These are phyloP conservation scores for Platerodrilus igneus DNA, from an alignment of 2,888 invertebrate genomes.

Conservation along the genomic window DNA sequence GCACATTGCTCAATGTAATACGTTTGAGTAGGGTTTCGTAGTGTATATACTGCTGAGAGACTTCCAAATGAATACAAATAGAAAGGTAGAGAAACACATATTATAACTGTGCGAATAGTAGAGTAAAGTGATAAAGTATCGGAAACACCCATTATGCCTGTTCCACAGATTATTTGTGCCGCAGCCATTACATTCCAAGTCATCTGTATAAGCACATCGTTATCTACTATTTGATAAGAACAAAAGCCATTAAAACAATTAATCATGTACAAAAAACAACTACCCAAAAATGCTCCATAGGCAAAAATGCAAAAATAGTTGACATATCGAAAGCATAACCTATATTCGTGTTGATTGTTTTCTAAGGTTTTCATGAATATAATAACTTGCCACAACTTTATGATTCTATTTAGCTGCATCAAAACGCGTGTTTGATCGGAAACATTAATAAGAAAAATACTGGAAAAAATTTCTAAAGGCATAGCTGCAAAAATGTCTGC, in stretches of 20 bases:
- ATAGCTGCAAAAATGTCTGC: conserved; percentile 20
- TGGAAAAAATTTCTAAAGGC: conserved; percentile 23
- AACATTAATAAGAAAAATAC: conserved; percentile 11
- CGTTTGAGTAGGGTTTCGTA: not conserved
- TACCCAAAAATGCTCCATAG: conserved; percentile 12
- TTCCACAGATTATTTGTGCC: conserved; percentile 9
- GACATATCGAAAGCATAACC: conserved; percentile 10
- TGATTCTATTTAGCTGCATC: conserved; percentile 19
- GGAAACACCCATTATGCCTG: not conserved
- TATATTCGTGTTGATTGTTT: conserved; percentile 11
- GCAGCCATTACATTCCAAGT: conserved; percentile 2
- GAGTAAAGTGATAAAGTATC: not conserved
- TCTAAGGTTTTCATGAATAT: conserved; percentile 14
- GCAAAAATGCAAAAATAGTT: conserved; percentile 12
- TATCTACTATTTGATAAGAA: not conserved
- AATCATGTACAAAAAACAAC: conserved; percentile 8
- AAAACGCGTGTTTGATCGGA: conserved; percentile 10
- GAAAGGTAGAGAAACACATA: not conserved
- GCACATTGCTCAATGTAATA: too few species aligned
- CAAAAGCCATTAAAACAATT: conserved; percentile 10
- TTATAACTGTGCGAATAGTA: not conserved
- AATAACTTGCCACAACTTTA: conserved; percentile 21
- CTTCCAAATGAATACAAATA: not conserved
- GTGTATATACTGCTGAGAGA: conserved; percentile 1
- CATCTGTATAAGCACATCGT: not conserved